Base-by-base conservation (phyloP, 2,888 invertebrate genomes). In the Andrena bucephala region DNA sequence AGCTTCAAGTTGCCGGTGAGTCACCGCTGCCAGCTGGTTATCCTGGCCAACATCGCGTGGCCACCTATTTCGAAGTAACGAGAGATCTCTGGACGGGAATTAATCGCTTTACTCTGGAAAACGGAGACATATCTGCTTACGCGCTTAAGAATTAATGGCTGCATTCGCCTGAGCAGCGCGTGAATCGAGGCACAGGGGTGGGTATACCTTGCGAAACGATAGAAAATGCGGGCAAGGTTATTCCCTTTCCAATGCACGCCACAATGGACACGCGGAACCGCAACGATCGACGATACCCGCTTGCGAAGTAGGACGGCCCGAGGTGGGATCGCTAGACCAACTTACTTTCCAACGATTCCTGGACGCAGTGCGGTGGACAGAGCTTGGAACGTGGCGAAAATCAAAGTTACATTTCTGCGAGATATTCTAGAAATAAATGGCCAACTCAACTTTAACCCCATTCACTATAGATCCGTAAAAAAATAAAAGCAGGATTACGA, bases 221-320 rank as follows among this genome's bases (percentile, higher is more conserved):
- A 76, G 81, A 85, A 87, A 87, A 88, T 88, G 85, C 85, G 89
- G 75, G 89, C 89, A 89, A 89, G 89, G 87, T 86, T 87, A 79
- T 88, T 88, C 82, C 89, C 83, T 88, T 88, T 87, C 86, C 75
- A 87, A 85, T 74, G 67, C 48, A 52, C 68, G 73, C 81, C 80
- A 87, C 76, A 87, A 88, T 84, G 87, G 76, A 88, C 29, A 86
- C 85, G 76, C 88, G 88, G 85, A 88, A 88, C 88, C 83, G 83
- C 89, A 87, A 79, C 83, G 74, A 77, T 81, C 77, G 80, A 72
- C 72, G 84, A 79, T 83, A 83, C 71, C 16, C 60, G 77, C 60
- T 70, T 50, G 70, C 72, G 29, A 88, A 88, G 85, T 88, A 71
- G 88, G 79, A 84, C 86, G 75, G 62, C 59, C 71, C 81, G 75